Evolutionary conservation across 64 coral and sea anemone genomes (phyloP).

Genomic region (Actinia equina): DNA sequence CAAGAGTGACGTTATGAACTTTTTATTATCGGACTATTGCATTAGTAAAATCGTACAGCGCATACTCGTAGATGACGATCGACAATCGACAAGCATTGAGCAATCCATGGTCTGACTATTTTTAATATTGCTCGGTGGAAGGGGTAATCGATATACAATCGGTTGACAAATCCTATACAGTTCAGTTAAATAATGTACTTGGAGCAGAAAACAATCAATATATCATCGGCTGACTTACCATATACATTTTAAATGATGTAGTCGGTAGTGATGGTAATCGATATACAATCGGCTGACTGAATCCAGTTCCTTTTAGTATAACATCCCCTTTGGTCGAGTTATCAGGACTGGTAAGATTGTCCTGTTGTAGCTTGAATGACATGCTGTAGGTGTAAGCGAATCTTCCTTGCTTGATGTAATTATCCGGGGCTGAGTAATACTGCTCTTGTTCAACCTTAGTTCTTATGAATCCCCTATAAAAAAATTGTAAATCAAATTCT

Average conservation of each 20-base stretch:
- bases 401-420: constrained; percentile 64
- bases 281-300: constrained; percentile 63
- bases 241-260: constrained; percentile 39
- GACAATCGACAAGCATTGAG: no score
- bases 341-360: constrained; percentile 27
- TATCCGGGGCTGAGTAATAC: constrained; percentile 80
- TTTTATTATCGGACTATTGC: no score
- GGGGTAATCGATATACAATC: no score
- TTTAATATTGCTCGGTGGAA: no score
- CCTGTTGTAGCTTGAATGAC: constrained; percentile 64
- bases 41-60: no score
- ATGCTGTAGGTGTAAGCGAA: constrained; percentile 70
- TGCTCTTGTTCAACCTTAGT: constrained; percentile 30
- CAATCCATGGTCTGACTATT: no score
- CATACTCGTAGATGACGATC: no score
- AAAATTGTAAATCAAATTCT: neutral
- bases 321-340: constrained; percentile 67
- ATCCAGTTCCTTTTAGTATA: constrained; percentile 77
- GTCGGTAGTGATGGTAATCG: constrained; percentile 30
- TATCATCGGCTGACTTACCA: constrained; percentile 38
- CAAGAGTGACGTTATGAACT: no score
- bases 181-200: no score
- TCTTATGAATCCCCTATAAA: constrained; percentile 33
- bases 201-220: no score
- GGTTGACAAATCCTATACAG: no score